phyloP scores from a whole-genome alignment of 2,113 vertebrate genomes.

The Pantherophis guttatus region DNA sequence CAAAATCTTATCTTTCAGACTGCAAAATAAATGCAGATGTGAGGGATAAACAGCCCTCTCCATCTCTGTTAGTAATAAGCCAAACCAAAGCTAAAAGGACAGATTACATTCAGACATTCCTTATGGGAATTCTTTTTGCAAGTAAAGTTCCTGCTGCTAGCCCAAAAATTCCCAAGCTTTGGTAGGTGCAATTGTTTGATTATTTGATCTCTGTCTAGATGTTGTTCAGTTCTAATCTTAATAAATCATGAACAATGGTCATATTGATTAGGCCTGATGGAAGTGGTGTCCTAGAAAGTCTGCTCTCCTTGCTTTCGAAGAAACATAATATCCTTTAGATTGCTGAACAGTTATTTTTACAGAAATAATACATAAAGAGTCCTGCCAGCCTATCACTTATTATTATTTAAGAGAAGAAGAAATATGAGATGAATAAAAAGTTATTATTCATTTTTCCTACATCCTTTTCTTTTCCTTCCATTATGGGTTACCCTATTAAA shows the following conservation, averaged over 20 bases:
- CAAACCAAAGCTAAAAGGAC: not conserved
- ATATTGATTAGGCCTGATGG: not conserved
- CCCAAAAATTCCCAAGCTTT: not conserved
- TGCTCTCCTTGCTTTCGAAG: not conserved
- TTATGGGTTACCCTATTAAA: not conserved
- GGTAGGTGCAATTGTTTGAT: not conserved
- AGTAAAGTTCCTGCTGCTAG: not conserved
- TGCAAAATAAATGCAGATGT: not conserved
- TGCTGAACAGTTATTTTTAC: not conserved
- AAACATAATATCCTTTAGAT: not conserved
- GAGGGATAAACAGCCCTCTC: not conserved
- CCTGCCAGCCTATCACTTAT: not conserved
- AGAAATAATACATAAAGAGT: not conserved
- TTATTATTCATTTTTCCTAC: not conserved
- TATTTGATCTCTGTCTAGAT: not conserved
- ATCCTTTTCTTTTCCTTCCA: not conserved
- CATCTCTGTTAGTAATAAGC: not conserved
- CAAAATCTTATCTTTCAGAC: not conserved
- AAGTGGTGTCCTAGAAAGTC: not conserved
- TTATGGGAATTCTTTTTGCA: not conserved
- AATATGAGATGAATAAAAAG: not conserved
- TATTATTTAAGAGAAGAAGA: not conserved
- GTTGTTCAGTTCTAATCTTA: not conserved
- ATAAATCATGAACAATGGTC: not conserved
- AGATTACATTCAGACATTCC: not conserved